Evolutionary conservation across 2,888 invertebrate species (phyloP).

Genomic region (Apamea monoglypha): DNA sequence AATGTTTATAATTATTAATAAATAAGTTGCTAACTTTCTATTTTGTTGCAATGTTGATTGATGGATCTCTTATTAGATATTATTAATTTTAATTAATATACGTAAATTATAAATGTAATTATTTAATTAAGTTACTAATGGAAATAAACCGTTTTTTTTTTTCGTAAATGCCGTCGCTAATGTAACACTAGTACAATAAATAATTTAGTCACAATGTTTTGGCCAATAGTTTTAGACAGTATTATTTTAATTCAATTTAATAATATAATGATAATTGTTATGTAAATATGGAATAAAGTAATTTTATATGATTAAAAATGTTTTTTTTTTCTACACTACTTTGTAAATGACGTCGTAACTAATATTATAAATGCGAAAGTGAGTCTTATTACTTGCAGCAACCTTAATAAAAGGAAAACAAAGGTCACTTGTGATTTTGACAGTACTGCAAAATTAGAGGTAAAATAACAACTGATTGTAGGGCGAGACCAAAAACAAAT

Average conservation of each 20-base stretch:
- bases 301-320: constrained; percentile 51
- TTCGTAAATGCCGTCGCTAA: constrained; percentile 42
- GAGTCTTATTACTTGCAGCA: not conserved
- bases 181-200: constrained; percentile 63
- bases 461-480: no score
- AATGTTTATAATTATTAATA: constrained; percentile 16
- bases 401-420: no score
- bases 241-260: constrained; percentile 62
- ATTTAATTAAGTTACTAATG: constrained; percentile 40
- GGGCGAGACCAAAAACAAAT: no score
- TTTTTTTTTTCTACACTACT: not conserved
- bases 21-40: constrained; percentile 29
- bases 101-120: constrained; percentile 46
- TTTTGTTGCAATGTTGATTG: constrained; percentile 63
- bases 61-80: constrained; percentile 66
- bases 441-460: no score
- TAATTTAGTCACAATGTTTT: constrained; percentile 58
- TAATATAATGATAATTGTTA: constrained; percentile 46
- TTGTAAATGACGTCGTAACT: not conserved
- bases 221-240: constrained; percentile 64
- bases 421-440: no score
- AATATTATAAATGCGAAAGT: not conserved
- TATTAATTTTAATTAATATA: constrained; percentile 56
- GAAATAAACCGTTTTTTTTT: constrained; percentile 47
- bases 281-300: constrained; percentile 58